A percentile compares a stretch with the other conserved stretches of the same genome.
phyloP scores from a whole-genome alignment of 2,888 invertebrate species.

The Parnassius orleans region DNA sequence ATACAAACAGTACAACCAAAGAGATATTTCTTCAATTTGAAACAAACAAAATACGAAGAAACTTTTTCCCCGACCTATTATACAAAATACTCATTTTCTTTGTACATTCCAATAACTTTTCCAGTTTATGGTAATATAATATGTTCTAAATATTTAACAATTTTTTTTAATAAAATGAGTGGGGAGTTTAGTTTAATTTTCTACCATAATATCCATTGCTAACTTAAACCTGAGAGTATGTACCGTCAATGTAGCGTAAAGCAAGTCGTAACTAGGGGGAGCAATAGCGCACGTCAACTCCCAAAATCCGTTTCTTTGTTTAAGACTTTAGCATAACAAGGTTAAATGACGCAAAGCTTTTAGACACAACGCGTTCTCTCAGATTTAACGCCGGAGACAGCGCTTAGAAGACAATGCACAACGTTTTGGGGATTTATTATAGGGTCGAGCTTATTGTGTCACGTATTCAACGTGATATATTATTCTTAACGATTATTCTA shows the following conservation, averaged over 20 bases:
- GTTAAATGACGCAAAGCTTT: conserved; percentile 68
- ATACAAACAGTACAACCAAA: too few relatives aligned
- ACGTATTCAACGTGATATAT: conserved; percentile 1
- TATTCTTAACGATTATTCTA: conserved; percentile 1
- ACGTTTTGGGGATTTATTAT: conserved; percentile 47
- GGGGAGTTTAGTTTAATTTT: too few relatives aligned
- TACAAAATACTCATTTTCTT: too few relatives aligned
- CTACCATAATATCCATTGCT: too few relatives aligned
- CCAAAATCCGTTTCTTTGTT: conserved; percentile 54
- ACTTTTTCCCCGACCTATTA: too few relatives aligned
- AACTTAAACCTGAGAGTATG: too few relatives aligned
- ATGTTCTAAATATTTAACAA: too few relatives aligned
- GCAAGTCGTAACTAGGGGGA: conserved; percentile 30
- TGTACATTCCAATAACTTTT: too few relatives aligned
- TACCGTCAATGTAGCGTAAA: conserved; percentile 1
- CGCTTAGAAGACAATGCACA: conserved; percentile 47
- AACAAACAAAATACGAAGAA: too few relatives aligned
- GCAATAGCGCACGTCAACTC: conserved; percentile 42
- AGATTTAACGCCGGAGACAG: conserved; percentile 51
- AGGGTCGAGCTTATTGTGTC: conserved; percentile 19
- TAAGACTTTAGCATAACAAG: conserved; percentile 52
- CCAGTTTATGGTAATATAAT: too few relatives aligned
- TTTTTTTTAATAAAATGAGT: too few relatives aligned
- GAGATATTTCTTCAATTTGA: too few relatives aligned
- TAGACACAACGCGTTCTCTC: conserved; percentile 58